A percentile compares a stretch with the other conserved stretches of the same genome.
These are phyloP conservation scores for Macropus fuliginosus DNA, from an alignment of 2,797 vertebrate genomes.

Conservation along the genomic window DNA sequence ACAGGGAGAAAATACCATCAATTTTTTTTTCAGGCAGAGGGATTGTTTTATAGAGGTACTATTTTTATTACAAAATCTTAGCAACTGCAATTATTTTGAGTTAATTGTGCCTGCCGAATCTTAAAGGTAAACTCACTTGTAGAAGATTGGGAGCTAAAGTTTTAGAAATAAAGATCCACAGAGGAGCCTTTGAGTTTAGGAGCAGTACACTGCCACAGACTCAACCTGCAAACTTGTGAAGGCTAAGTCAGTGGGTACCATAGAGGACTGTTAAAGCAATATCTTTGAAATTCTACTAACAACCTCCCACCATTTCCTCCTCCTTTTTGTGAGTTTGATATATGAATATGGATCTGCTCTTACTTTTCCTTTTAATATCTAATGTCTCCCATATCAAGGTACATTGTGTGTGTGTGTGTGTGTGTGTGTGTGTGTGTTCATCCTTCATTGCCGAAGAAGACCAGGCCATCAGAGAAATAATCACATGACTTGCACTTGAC, in stretches of 20 bases:
- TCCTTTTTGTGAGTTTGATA: not conserved
- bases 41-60: no score
- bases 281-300: not conserved
- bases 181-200: not conserved
- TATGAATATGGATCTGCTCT: not conserved
- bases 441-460: no score
- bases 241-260: not conserved
- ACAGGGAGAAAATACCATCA: no score
- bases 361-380: not conserved
- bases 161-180: not conserved
- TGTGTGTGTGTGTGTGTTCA: no score
- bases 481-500: no score
- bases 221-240: not conserved
- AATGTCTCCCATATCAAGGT: not conserved
- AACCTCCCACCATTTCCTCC: not conserved
- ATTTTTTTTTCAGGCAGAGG: no score
- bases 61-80: not conserved
- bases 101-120: not conserved
- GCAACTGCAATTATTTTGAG: not conserved
- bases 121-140: not conserved
- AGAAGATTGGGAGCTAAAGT: not conserved
- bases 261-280: no score
- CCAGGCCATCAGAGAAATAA: no score
- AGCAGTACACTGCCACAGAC: not conserved
- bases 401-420: no score